Evolutionary conservation across 2,888 invertebrate species (phyloP).

Genomic region (Cephus nigrinus): DNA sequence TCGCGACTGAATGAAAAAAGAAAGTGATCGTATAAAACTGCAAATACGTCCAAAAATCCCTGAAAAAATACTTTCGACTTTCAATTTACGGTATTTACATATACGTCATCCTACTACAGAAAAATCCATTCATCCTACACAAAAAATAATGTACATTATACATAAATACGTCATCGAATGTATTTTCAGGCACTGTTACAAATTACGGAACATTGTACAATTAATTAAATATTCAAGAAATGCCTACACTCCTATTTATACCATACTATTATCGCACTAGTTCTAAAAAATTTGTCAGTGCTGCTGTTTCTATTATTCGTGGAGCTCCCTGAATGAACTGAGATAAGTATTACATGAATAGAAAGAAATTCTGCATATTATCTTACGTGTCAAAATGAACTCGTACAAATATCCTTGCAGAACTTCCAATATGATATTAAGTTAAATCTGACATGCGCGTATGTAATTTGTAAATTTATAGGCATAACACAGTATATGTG

Average conservation of each 20-base stretch:
- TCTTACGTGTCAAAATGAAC: background rate
- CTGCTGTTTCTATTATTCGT: background rate
- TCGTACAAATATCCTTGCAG: background rate
- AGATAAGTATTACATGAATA: background rate
- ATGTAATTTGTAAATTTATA: background rate
- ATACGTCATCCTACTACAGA: background rate
- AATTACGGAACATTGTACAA: background rate
- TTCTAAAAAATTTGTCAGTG: too few species aligned
- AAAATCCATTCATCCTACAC: too few species aligned
- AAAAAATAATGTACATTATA: background rate
- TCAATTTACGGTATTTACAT: constrained; percentile 12
- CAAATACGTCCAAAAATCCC: constrained; percentile 32
- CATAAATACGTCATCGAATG: constrained; percentile 2
- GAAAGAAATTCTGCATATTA: background rate
- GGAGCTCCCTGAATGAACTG: background rate
- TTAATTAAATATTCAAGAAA: too few species aligned
- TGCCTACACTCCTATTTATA: too few species aligned
- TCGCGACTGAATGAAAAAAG: background rate
- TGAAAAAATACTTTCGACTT: constrained; percentile 17
- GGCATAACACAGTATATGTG: background rate
- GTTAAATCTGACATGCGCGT: background rate
- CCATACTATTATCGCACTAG: too few species aligned
- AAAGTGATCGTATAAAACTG: constrained; percentile 40
- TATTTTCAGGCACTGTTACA: constrained; percentile 30
- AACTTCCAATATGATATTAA: background rate